A percentile compares a stretch with the other conserved stretches of the same genome.
These are phyloP conservation scores for Pseudotriccus pelzelni DNA, from an alignment of 2,797 vertebrate species.

Conservation along the genomic window DNA sequence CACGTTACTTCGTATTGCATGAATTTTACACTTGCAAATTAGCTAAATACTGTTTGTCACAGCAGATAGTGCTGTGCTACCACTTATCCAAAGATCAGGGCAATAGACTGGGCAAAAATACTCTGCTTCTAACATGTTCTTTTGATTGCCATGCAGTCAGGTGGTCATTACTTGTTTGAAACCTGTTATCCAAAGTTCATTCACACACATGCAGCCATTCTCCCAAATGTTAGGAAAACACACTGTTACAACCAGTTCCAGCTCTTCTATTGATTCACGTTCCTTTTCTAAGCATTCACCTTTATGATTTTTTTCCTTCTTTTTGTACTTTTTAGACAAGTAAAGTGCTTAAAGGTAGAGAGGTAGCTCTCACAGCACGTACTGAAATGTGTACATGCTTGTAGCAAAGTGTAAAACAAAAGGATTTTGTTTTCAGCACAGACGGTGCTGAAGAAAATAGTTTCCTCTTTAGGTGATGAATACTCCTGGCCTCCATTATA, in stretches of 20 bases:
- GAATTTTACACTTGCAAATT: conserved; percentile 29
- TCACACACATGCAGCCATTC: not conserved
- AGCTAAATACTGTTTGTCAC: not conserved
- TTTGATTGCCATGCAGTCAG: not conserved
- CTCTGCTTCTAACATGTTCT: not conserved
- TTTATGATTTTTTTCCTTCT: not conserved
- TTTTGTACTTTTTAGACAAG: not conserved
- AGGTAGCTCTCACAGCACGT: not conserved
- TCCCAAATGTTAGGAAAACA: not conserved
- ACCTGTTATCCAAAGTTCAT: not conserved
- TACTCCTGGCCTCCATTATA: not conserved
- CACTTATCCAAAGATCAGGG: not conserved
- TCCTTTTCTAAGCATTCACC: conserved; percentile 30
- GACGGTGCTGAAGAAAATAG: not conserved
- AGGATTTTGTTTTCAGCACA: not conserved
- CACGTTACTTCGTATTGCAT: not conserved
- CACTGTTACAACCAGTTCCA: not conserved
- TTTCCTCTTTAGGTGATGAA: not conserved
- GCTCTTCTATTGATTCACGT: conserved; percentile 22
- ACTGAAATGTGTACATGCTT: not conserved
- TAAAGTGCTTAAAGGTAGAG: not conserved
- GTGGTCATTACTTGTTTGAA: not conserved
- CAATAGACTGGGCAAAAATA: not conserved
- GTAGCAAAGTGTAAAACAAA: not conserved
- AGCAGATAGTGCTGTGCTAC: not conserved